Base-by-base conservation (phyloP, 2,888 invertebrate genomes). In the Pterobdella sp. region DNA sequence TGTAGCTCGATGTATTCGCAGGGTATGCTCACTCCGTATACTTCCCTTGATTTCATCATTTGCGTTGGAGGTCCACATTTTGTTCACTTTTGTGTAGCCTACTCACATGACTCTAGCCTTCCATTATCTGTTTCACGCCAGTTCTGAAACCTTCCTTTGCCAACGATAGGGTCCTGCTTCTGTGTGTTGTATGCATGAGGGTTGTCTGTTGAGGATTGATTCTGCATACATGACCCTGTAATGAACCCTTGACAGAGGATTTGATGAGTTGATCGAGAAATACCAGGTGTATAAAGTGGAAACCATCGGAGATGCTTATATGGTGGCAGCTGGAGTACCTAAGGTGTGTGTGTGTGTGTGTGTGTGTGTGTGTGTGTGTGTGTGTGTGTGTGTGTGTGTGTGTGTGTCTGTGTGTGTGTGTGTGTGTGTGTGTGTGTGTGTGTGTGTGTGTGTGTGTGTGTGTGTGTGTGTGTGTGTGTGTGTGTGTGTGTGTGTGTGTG, bases 201-300 rank as follows among this genome's bases (percentile, higher is more conserved):
- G n/a, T n/a, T n/a, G n/a, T n/a, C n/a, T n/a, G n/a, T n/a, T n/a
- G n/a, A n/a, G n/a, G n/a, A n/a, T n/a, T n/a, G n/a, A n/a, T n/a
- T n/a, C n/a, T n/a, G n/a, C n/a, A n/a, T n/a, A n/a, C n/a, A n/a
- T n/a, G n/a, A n/a, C n/a, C n/a, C n/a, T n/a, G n/a, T n/a, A n/a
- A 42, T 1, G n/a, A 34, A 37, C 4, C 0, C 7, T 22, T 36
- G 32, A 14, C 74, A 74, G 75, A 35, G 56, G 77, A 64, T 76
- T 77, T 42, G 77, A 77, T 64, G 72, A 37, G 42, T 26, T 42
- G 26, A 75, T 77, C 22, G 77, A 76, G 37, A 49, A 66, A 18
- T 76, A 75, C 72, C 73, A 75, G 49, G 77, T 77, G 7, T 77
- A 77, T 73, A 77, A 77, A 36, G 77, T 77, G 74, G 77, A 77